Evolutionary conservation across 1,140 invertebrate genomes (phyloP).

Genomic region (Magallana angulata): DNA sequence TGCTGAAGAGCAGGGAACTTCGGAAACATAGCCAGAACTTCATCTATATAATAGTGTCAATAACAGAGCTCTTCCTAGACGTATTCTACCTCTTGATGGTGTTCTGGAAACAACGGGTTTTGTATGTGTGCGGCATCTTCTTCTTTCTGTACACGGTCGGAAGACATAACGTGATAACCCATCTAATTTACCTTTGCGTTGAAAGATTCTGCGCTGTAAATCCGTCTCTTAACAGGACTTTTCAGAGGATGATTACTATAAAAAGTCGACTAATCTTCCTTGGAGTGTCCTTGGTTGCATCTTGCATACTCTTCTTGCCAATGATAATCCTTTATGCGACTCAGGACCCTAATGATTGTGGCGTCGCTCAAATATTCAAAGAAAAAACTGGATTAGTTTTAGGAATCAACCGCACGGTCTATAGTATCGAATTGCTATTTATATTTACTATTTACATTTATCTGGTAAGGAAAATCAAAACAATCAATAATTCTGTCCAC

Average conservation of each 20-base stretch:
- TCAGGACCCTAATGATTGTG: not conserved
- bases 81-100: not conserved
- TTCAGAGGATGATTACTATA: not conserved
- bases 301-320: not conserved
- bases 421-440: not conserved
- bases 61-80: not conserved
- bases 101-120: not conserved
- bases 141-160: not conserved
- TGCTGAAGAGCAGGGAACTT: not conserved
- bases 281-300: not conserved
- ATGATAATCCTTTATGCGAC: not conserved
- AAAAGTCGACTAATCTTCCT: constrained; percentile 17
- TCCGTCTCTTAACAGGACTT: not conserved
- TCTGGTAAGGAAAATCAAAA: not conserved
- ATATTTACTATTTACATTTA: not conserved
- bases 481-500: not conserved
- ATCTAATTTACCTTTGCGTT: not conserved
- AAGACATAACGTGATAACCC: not conserved
- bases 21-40: constrained; percentile 20
- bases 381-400: not conserved
- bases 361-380: not conserved
- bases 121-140: not conserved
- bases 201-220: not conserved
- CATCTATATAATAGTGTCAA: not conserved
- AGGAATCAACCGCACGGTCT: not conserved